phyloP scores from a whole-genome alignment of 2,888 invertebrate genomes.

The Ctena decussata region DNA sequence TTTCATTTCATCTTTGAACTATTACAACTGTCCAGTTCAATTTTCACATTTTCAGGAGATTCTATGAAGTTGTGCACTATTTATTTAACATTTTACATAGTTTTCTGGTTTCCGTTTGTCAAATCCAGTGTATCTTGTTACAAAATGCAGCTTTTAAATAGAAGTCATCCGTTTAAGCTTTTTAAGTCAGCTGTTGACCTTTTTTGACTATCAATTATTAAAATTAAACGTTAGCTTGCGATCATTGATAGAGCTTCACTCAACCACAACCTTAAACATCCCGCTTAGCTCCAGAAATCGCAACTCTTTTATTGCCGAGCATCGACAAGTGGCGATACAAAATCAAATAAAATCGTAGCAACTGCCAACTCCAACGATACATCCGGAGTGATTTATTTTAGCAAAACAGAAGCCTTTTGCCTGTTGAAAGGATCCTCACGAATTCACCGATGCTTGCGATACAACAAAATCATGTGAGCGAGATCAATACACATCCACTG shows the following conservation, averaged over 20 bases:
- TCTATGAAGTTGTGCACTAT: too few relatives aligned
- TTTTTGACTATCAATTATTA: background rate
- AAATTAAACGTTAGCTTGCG: background rate
- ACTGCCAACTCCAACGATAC: conserved; percentile 7
- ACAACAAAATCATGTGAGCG: background rate
- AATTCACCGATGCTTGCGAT: conserved; percentile 5
- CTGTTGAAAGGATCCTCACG: conserved; percentile 4
- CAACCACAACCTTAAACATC: background rate
- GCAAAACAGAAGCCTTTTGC: conserved; percentile 9
- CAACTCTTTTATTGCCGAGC: background rate
- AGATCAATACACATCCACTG: background rate
- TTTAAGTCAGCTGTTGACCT: too few relatives aligned
- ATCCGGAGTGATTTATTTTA: conserved; percentile 14
- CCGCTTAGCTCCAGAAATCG: background rate
- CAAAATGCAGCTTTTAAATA: too few relatives aligned
- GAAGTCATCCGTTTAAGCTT: background rate
- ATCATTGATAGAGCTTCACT: background rate
- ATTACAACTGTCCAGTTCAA: too few relatives aligned
- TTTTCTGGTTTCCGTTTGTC: too few relatives aligned
- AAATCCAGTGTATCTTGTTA: too few relatives aligned
- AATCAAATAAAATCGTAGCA: conserved; percentile 4
- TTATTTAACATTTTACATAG: too few relatives aligned
- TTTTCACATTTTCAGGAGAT: too few relatives aligned
- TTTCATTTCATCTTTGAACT: too few relatives aligned
- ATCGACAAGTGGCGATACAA: conserved; percentile 4